Conservation (phyloP, 1,140 invertebrate genomes). For the Drosophila jambulina region DNA sequence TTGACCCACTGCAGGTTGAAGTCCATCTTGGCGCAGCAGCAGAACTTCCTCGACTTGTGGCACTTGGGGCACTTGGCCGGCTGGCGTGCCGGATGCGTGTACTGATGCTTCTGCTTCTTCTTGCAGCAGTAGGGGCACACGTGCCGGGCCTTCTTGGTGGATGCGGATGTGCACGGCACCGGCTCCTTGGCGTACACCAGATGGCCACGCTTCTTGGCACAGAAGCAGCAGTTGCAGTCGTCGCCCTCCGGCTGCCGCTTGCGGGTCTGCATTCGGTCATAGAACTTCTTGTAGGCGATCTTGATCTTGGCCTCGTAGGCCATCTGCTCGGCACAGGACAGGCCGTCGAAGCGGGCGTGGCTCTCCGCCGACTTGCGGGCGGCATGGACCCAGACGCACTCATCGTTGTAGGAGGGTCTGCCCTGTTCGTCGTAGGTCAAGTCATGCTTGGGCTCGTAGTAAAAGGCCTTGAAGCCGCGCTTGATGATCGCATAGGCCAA, state of each 20-base stretch:
- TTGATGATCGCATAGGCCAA: constrained; percentile 78
- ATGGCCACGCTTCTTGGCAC: constrained; percentile 79
- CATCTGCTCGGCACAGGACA: constrained; percentile 71
- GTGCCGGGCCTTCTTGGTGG: constrained; percentile 64
- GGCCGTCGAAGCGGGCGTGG: constrained; percentile 75
- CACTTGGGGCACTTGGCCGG: constrained; percentile 75
- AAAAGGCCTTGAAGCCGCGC: constrained; percentile 80
- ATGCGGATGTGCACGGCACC: constrained; percentile 55
- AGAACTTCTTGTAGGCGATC: constrained; percentile 78
- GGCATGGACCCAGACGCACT: constrained; percentile 82
- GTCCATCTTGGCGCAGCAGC: constrained; percentile 75
- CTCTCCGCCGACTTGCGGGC: constrained; percentile 73
- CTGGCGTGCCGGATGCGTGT: constrained; percentile 60
- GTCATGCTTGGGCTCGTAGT: constrained; percentile 74
- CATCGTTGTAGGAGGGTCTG: constrained; percentile 72
- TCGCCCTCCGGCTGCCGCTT: constrained; percentile 74
- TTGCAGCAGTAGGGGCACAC: constrained; percentile 80
- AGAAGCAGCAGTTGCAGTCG: constrained; percentile 82
- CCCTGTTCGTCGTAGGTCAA: constrained; percentile 66
- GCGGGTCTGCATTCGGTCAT: constrained; percentile 78
- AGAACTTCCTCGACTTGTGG: constrained; percentile 78
- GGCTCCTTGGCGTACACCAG: constrained; percentile 78
- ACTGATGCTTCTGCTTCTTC: constrained; percentile 68
- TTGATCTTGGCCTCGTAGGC: constrained; percentile 78
- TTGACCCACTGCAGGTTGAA: constrained; percentile 76